These are phyloP conservation scores for Glyphotaelius pellucidus DNA, from an alignment of 2,888 invertebrate species.

Conservation along the genomic window DNA sequence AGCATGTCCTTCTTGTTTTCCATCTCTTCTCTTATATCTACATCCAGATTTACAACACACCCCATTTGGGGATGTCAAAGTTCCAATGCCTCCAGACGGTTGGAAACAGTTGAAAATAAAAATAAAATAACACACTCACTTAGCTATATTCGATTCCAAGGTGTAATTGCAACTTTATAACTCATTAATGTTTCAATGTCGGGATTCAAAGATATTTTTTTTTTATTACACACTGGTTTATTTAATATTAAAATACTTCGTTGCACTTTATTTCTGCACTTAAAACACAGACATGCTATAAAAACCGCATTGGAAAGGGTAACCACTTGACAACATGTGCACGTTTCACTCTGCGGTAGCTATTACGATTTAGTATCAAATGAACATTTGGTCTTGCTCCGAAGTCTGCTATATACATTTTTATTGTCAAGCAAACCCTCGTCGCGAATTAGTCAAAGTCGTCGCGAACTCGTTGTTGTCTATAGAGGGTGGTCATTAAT, in stretches of 20 bases:
- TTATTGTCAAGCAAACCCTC: conserved; percentile 4
- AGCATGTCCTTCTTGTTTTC: too few relatives aligned
- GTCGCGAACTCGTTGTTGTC: conserved; percentile 27
- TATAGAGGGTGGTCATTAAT: conserved; percentile 32
- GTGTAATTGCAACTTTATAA: background rate
- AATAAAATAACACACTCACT: background rate
- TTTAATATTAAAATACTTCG: too few relatives aligned
- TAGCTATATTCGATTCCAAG: background rate
- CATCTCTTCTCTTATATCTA: too few relatives aligned
- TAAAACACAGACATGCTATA: background rate
- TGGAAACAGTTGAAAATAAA: too few relatives aligned
- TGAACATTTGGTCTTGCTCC: background rate
- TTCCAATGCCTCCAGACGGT: too few relatives aligned
- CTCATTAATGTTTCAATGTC: too few relatives aligned
- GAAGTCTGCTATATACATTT: background rate
- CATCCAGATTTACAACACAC: too few relatives aligned
- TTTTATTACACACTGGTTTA: too few relatives aligned
- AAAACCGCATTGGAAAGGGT: background rate
- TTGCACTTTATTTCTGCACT: too few relatives aligned
- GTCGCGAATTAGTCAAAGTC: conserved; percentile 34
- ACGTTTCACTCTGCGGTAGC: background rate
- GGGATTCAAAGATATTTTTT: too few relatives aligned
- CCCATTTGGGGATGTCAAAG: too few relatives aligned
- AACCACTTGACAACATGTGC: background rate
- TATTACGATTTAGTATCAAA: background rate